These are phyloP conservation scores for Astur gentilis DNA, from an alignment of 2,113 vertebrate genomes.

Conservation along the genomic window DNA sequence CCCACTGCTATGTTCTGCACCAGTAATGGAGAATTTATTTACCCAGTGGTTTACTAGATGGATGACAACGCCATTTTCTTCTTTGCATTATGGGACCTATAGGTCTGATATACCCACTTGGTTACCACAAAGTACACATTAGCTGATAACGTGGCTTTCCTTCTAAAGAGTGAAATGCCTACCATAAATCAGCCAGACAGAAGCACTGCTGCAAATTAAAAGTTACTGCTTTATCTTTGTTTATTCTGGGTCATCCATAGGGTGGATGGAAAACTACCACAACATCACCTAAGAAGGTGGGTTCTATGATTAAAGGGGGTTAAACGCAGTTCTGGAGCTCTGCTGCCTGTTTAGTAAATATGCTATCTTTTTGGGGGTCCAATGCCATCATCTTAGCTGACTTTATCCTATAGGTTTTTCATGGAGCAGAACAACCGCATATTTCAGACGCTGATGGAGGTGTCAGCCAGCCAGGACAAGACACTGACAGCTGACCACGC, in stretches of 20 bases:
- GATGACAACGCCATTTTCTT: background rate
- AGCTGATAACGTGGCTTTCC: background rate
- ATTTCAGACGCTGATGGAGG: slow-evolving; percentile 92
- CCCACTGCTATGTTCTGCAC: background rate
- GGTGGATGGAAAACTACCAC: background rate
- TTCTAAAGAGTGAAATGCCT: background rate
- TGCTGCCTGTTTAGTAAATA: background rate
- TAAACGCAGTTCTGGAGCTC: background rate
- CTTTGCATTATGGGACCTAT: background rate
- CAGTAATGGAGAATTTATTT: background rate
- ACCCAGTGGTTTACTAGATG: background rate
- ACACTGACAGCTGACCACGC: slow-evolving; percentile 91
- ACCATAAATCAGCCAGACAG: background rate
- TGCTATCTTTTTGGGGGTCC: background rate
- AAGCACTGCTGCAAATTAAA: background rate
- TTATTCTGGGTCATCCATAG: background rate
- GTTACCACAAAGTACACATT: background rate
- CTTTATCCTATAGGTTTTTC: slow-evolving; percentile 85
- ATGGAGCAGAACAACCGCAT: slow-evolving; percentile 98
- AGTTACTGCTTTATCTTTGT: background rate
- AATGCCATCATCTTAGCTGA: background rate
- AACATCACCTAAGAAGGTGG: background rate
- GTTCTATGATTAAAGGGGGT: background rate
- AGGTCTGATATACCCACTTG: background rate
- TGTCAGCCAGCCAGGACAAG: slow-evolving; percentile 88